Percentiles rank a stretch among this genome's conserved stretches.
These are phyloP conservation scores for Oreocharis arfaki DNA, from an alignment of 2,113 vertebrate species.

Conservation along the genomic window DNA sequence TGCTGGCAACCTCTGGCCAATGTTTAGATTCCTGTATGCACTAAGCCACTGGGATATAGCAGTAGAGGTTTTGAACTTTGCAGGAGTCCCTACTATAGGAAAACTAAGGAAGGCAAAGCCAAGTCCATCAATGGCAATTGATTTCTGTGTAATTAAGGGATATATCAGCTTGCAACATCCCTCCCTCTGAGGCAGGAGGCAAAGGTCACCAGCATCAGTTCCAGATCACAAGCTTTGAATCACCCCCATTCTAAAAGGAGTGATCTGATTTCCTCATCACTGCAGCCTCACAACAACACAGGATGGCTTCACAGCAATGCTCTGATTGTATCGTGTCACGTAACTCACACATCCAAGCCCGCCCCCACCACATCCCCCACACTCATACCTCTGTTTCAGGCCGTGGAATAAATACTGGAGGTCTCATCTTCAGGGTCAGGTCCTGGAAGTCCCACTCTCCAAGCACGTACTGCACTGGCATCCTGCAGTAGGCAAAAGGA, in stretches of 20 bases:
- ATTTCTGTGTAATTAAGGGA: not conserved
- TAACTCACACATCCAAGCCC: not conserved
- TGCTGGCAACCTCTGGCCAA: not conserved
- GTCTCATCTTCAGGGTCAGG: slow-evolving; percentile 87
- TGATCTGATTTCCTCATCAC: not conserved
- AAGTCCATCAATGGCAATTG: not conserved
- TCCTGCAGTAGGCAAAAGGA: slow-evolving; percentile 66
- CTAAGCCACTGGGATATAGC: not conserved
- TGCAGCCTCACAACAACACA: not conserved
- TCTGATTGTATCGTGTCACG: accelerated
- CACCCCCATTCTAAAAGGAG: not conserved
- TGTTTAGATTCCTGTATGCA: not conserved
- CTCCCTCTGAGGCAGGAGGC: not conserved
- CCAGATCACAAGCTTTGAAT: not conserved
- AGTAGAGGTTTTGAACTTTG: not conserved
- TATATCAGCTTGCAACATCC: not conserved
- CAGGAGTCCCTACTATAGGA: not conserved
- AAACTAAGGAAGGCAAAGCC: not conserved
- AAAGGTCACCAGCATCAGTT: not conserved
- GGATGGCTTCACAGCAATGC: not conserved
- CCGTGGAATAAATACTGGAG: slow-evolving; percentile 95
- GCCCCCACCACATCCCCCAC: accelerated
- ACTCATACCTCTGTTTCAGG: slow-evolving; percentile 92
- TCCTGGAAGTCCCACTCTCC: slow-evolving; percentile 96
- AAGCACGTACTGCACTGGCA: slow-evolving; percentile 95